phyloP scores from a whole-genome alignment of 2,113 vertebrate genomes.

The Porphyrio hochstetteri region DNA sequence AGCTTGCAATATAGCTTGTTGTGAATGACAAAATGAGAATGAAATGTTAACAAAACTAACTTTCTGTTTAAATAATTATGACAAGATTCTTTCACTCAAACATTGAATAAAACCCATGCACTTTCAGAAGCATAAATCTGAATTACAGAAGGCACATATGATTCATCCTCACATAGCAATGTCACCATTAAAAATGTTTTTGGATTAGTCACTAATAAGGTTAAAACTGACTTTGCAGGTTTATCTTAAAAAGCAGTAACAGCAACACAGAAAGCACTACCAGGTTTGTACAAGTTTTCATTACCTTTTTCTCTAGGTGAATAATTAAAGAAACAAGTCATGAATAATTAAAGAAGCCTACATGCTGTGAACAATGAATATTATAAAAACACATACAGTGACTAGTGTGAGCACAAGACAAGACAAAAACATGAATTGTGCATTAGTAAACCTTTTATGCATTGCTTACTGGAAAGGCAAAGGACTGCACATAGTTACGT shows the following conservation, averaged over 20 bases:
- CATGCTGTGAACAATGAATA: background rate
- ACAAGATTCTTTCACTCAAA: conserved; percentile 20
- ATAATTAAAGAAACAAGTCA: background rate
- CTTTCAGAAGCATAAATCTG: background rate
- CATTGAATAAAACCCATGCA: background rate
- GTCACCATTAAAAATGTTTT: background rate
- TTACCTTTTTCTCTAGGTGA: background rate
- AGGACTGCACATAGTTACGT: background rate
- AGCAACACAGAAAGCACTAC: background rate
- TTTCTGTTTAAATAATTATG: background rate
- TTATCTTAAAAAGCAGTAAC: background rate
- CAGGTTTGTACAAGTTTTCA: background rate
- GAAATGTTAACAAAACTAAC: conserved; percentile 11
- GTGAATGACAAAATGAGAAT: background rate
- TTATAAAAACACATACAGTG: background rate
- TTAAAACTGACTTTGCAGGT: background rate
- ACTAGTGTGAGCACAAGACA: background rate
- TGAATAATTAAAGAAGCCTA: background rate
- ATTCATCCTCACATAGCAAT: background rate
- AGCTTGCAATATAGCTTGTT: background rate
- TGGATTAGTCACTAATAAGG: background rate
- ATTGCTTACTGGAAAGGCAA: background rate
- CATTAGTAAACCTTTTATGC: background rate
- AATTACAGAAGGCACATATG: background rate
- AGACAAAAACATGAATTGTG: background rate